Evolutionary conservation across 2,113 vertebrate species (phyloP).

Genomic region (Zosterops pallidus): DNA sequence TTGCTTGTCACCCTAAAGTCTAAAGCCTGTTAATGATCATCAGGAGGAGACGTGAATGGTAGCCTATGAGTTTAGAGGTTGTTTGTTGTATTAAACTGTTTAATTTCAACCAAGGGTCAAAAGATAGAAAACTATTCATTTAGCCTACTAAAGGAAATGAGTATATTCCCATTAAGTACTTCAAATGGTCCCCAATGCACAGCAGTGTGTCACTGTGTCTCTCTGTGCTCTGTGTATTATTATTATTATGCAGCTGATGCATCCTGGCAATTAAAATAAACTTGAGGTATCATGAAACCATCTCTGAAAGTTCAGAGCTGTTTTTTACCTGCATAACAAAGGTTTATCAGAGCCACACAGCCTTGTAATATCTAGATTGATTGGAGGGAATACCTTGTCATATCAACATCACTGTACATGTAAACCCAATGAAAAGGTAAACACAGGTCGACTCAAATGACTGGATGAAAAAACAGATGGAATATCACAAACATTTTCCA

Average conservation of each 20-base stretch:
- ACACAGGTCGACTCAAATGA: slow-evolving; percentile 77
- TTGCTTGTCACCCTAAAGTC: slow-evolving; percentile 57
- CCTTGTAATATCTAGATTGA: slow-evolving; percentile 56
- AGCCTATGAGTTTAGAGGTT: slow-evolving; percentile 35
- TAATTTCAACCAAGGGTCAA: slow-evolving; percentile 60
- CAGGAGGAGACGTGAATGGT: slow-evolving; percentile 58
- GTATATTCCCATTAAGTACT: slow-evolving; percentile 41
- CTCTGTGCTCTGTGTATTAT: background rate
- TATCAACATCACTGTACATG: slow-evolving; percentile 74
- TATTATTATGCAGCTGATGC: background rate
- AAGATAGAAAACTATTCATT: slow-evolving; percentile 42
- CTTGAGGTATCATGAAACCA: slow-evolving; percentile 70
- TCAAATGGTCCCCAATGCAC: slow-evolving; percentile 46
- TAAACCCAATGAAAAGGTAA: slow-evolving; percentile 80
- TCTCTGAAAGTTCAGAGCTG: slow-evolving; percentile 70
- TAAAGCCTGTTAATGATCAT: slow-evolving; percentile 41
- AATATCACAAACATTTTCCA: slow-evolving; percentile 82
- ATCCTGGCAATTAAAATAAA: slow-evolving; percentile 64
- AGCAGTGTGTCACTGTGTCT: background rate
- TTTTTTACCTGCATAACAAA: slow-evolving; percentile 78
- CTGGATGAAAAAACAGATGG: slow-evolving; percentile 78
- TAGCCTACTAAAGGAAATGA: slow-evolving; percentile 52
- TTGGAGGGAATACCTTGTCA: slow-evolving; percentile 81
- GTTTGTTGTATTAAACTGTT: slow-evolving; percentile 50
- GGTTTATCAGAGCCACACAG: slow-evolving; percentile 77